phyloP scores from a whole-genome alignment of 2,113 vertebrate genomes.

The Chinchilla lanigera region DNA sequence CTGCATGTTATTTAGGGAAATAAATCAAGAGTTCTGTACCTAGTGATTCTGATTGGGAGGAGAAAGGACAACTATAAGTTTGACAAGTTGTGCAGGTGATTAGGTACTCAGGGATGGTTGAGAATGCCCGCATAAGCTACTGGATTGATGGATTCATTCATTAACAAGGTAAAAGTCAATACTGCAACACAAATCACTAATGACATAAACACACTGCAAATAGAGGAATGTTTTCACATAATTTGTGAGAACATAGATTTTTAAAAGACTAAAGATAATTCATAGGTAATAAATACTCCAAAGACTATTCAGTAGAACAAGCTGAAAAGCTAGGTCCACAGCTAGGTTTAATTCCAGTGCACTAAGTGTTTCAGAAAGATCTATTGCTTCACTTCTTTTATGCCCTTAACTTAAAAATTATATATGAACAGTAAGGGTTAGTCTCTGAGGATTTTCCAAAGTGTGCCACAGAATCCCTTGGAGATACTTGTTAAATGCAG shows the following conservation, averaged over 20 bases:
- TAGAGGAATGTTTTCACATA: neutral
- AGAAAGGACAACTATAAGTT: neutral
- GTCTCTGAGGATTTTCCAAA: slow-evolving; percentile 14
- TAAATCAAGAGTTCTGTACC: neutral
- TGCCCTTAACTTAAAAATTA: neutral
- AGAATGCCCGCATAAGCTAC: neutral
- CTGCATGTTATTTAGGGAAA: neutral
- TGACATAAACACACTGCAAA: slow-evolving; percentile 11
- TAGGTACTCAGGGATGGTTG: neutral
- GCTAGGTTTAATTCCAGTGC: slow-evolving; percentile 45
- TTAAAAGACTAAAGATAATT: slow-evolving; percentile 50
- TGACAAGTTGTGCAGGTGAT: neutral
- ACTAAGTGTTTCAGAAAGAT: slow-evolving; percentile 8
- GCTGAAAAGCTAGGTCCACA: slow-evolving; percentile 4
- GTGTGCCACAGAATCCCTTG: neutral
- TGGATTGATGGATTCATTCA: neutral
- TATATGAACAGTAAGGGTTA: neutral
- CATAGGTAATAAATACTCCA: neutral
- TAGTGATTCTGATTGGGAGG: neutral
- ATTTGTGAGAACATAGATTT: slow-evolving; percentile 44
- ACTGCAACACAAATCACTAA: slow-evolving; percentile 22
- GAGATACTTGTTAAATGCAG: slow-evolving; percentile 3
- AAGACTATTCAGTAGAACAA: slow-evolving; percentile 22
- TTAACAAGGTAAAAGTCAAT: slow-evolving; percentile 6
- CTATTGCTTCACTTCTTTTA: neutral